Evolutionary conservation across 2,113 vertebrate species (phyloP), one percentile per base, ranked within the genome.

Genomic region (Monopterus albus): DNA sequence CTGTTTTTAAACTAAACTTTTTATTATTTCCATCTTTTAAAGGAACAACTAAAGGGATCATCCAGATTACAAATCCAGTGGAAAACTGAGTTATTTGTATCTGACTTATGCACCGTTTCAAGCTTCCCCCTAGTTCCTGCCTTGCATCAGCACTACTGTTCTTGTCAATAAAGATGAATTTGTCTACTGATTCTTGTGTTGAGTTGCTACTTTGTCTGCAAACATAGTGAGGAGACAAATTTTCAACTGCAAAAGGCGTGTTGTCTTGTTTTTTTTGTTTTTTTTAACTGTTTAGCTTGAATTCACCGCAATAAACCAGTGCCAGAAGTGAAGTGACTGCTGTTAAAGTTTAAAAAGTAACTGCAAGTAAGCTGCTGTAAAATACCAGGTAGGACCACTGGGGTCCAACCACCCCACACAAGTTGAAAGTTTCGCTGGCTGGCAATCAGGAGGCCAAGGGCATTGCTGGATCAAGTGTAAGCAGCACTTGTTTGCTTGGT

Each of bases 161-260:
- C 86, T 79, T 87, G 81, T 87, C 79, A 93, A 91, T 93, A 93
- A 94, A 93, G 75, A 75, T 81, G 57, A 83, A 71, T 90, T 88
- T 87, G 88, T 86, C 75, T 88, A 86, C 73, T 72, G 65, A 62
- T 29, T 29, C 65, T 21, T 39, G 29, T 57, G 17, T 17, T 13
- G 5, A 15, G 1, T 47, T 43, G 29, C 28, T 38, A 20, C 2
- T 70, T 40, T 51, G 15, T 15, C 31, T 49, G 29, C 7, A 17
- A 26, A 38, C 6, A 17, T 14, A 6, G 26, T 49, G 5, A 20
- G 10, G 10, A 23, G 2, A 13, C 14, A 2, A 1, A 11, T 10
- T 17, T 31, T 35, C 13, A 28, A 2, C 8, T 3, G 18, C 14
- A 20, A 49, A n/a, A n/a, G n/a, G n/a, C n/a, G n/a, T n/a, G n/a